phyloP scores from a whole-genome alignment of 1,140 invertebrate genomes.

The Colletes latitarsis region DNA sequence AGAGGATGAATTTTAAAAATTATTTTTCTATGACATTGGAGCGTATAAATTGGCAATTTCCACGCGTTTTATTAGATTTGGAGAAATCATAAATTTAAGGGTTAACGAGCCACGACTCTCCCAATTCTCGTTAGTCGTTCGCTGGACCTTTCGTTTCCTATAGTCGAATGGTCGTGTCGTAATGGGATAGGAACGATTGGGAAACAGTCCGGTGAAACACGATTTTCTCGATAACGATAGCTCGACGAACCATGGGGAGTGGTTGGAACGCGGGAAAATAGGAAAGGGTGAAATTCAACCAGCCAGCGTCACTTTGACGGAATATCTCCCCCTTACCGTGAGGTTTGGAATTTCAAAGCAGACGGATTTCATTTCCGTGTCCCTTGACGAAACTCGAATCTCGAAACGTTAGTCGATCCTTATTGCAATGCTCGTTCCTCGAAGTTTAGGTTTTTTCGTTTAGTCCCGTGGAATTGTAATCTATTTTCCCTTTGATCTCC shows the following conservation, averaged over 20 bases:
- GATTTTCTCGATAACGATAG: conserved; percentile 37
- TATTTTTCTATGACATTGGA: not conserved
- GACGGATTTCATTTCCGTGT: conserved; percentile 65
- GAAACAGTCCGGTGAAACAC: conserved; percentile 26
- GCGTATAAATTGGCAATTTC: no score
- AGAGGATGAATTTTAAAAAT: no score
- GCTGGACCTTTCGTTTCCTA: not conserved
- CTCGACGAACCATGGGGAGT: not conserved
- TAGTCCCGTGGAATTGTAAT: no score
- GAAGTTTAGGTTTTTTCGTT: not conserved
- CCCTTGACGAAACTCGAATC: conserved; percentile 66
- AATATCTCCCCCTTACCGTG: conserved; percentile 11
- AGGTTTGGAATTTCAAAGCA: conserved; percentile 72
- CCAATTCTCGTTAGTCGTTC: not conserved
- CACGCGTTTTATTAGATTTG: no score
- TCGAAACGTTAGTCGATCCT: conserved; percentile 55
- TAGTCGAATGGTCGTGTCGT: not conserved
- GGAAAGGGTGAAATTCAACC: not conserved
- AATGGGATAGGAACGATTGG: conserved; percentile 21
- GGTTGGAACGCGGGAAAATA: no score
- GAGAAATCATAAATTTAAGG: not conserved
- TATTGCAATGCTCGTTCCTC: conserved; percentile 46
- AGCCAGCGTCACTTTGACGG: conserved; percentile 39
- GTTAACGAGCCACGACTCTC: conserved; percentile 20
- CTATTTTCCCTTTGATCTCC: no score